These are phyloP conservation scores for Flabesymbios commensalis DNA, from an alignment of 2,888 invertebrate genomes.

Conservation along the genomic window DNA sequence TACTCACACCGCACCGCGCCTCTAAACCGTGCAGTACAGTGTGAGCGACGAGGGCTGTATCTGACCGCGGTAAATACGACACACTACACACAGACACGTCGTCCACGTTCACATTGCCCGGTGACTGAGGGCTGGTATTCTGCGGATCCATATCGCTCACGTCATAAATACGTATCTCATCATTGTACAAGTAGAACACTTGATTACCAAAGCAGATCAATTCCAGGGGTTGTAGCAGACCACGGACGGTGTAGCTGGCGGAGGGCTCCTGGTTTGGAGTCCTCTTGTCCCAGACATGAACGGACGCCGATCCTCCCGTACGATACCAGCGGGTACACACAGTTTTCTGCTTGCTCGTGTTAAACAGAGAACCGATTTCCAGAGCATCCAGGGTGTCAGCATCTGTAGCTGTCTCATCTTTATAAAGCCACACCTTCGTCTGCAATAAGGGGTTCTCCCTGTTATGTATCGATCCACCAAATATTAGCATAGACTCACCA, in stretches of 20 bases:
- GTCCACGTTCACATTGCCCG: not conserved
- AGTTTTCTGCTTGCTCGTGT: not conserved
- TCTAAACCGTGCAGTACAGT: too few species aligned
- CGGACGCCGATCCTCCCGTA: not conserved
- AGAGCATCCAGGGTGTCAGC: not conserved
- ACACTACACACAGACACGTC: too few species aligned
- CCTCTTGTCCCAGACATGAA: not conserved
- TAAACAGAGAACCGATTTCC: not conserved
- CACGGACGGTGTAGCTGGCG: slow-evolving; percentile 6
- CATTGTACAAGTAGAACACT: slow-evolving; percentile 12
- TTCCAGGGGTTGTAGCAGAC: slow-evolving; percentile 5
- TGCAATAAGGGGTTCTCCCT: not conserved
- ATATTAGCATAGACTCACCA: slow-evolving; percentile 16
- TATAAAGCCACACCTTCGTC: slow-evolving; percentile 7
- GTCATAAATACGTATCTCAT: slow-evolving; percentile 17
- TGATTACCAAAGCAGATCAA: slow-evolving; percentile 1
- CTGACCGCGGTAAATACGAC: too few species aligned
- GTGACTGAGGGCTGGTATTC: not conserved
- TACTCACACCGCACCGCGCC: too few species aligned
- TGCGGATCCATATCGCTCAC: slow-evolving; percentile 10
- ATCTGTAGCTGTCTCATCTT: slow-evolving; percentile 10
- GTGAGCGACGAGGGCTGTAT: too few species aligned
- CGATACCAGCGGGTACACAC: not conserved
- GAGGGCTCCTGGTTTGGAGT: not conserved
- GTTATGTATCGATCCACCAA: slow-evolving; percentile 3